A percentile compares a stretch with the other conserved stretches of the same genome.
Evolutionary conservation across 1,140 invertebrate genomes (phyloP).

Genomic region (Lanistes nyassanus): DNA sequence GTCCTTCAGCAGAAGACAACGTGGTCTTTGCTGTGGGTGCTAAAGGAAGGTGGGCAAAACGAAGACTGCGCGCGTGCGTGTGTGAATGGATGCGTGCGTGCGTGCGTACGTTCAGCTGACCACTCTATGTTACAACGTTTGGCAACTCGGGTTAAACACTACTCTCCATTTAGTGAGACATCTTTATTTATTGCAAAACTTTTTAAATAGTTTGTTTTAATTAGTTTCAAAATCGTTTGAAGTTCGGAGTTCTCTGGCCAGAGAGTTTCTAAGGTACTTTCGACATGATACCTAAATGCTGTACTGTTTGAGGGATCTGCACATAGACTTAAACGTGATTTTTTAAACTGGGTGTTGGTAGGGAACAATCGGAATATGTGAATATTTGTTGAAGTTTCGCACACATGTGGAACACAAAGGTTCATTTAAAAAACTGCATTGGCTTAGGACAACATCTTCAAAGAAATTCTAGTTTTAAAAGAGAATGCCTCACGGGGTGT

Average conservation of each 20-base stretch:
- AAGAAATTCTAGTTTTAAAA: too few species aligned
- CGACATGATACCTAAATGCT: not conserved
- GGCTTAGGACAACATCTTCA: too few species aligned
- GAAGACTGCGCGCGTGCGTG: not conserved
- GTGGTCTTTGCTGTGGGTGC: conserved; percentile 8
- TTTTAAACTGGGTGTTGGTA: not conserved
- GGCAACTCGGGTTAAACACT: not conserved
- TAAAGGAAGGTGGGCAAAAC: conserved; percentile 7
- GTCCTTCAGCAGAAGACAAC: not conserved
- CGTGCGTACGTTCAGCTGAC: not conserved
- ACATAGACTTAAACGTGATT: not conserved
- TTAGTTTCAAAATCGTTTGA: not conserved
- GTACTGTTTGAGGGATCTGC: not conserved
- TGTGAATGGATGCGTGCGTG: conserved; percentile 7
- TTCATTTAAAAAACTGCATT: too few species aligned
- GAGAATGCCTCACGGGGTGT: too few species aligned
- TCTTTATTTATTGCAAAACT: conserved; percentile 3
- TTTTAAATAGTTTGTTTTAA: not conserved
- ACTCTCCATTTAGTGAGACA: not conserved
- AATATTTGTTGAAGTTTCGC: too few species aligned
- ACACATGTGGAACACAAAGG: too few species aligned
- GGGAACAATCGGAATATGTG: too few species aligned
- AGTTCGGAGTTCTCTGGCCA: not conserved
- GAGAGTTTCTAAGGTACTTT: not conserved
- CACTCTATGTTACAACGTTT: not conserved